A percentile compares a stretch with the other conserved stretches of the same genome.
Evolutionary conservation across 2,797 vertebrate genomes (phyloP).

Genomic region (Crypturellus tataupa): DNA sequence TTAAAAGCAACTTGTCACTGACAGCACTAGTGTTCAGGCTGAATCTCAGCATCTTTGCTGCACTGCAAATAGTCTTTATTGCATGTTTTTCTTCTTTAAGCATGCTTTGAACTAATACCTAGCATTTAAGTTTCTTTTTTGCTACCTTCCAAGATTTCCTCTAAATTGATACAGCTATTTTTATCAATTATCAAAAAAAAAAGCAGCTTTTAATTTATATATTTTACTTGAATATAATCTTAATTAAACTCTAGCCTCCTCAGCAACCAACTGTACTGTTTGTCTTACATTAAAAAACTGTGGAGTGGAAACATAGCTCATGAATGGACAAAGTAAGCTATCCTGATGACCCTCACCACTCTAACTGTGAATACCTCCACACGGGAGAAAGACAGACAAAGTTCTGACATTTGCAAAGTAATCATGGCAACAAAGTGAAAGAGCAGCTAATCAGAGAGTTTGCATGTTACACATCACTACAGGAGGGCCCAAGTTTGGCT

Average conservation of each 20-base stretch:
- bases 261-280: background rate
- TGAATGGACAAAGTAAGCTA: background rate
- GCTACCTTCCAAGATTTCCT: background rate
- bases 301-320: background rate
- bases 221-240: constrained; percentile 15
- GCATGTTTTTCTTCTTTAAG: background rate
- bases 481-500: background rate
- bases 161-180: background rate
- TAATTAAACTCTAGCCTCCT: constrained; percentile 6
- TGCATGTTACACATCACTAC: background rate
- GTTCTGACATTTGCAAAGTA: background rate
- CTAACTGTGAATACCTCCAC: background rate
- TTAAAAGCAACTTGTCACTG: background rate
- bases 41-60: no score
- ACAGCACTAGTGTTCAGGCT: background rate
- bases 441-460: background rate
- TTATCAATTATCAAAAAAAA: background rate
- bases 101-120: background rate
- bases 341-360: background rate
- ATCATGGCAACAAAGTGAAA: background rate
- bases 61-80: background rate
- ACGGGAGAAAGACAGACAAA: background rate
- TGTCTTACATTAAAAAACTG: background rate
- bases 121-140: background rate
- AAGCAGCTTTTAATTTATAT: background rate